phyloP scores from a whole-genome alignment of 2,797 vertebrate genomes.

The Syndactyla subalaris region DNA sequence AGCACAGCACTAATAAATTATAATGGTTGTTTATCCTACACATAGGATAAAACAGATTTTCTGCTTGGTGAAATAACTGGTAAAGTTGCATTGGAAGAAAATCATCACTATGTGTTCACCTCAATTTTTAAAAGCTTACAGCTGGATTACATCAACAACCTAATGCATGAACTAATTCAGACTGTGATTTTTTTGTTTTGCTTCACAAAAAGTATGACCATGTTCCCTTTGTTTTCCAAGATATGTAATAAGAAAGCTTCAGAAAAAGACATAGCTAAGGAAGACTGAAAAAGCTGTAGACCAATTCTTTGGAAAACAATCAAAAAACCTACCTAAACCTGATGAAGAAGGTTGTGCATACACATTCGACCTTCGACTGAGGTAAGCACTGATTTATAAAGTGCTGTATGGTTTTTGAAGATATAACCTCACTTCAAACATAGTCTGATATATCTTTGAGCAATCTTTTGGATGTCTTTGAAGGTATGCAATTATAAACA shows the following conservation, averaged over 20 bases:
- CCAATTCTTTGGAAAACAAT: background rate
- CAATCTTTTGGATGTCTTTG: background rate
- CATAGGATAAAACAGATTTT: background rate
- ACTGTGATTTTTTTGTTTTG: background rate
- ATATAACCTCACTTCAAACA: background rate
- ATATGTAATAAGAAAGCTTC: background rate
- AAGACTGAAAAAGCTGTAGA: background rate
- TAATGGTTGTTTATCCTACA: background rate
- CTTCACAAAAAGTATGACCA: background rate
- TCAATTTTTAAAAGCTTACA: background rate
- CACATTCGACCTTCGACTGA: background rate
- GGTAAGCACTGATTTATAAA: background rate
- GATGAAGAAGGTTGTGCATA: background rate
- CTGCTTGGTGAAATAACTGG: background rate
- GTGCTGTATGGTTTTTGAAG: background rate
- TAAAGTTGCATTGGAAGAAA: background rate
- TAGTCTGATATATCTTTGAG: background rate
- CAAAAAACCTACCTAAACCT: background rate
- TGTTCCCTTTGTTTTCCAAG: background rate
- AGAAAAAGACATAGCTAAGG: background rate
- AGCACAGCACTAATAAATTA: background rate
- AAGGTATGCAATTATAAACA: background rate
- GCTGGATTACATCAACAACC: background rate
- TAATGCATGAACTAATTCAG: background rate
- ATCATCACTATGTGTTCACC: background rate